Evolutionary conservation across 2,888 invertebrate species (phyloP).

Genomic region (Zaprionus bogoriensis): DNA sequence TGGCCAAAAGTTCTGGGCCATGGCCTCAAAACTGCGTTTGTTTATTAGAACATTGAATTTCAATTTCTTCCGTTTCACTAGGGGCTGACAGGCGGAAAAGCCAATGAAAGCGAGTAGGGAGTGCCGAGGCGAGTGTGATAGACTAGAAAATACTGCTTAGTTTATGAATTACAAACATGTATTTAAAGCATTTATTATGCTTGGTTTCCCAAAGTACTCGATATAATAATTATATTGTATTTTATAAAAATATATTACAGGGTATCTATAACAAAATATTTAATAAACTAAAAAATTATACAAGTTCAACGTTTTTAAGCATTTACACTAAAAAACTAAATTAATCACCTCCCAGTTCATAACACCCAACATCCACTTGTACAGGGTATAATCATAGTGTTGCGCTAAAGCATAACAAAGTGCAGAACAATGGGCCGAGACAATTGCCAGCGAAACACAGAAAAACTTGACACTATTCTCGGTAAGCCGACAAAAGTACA

Average conservation of each 20-base stretch:
- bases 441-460: slow-evolving; percentile 40
- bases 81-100: neutral
- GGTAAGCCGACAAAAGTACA: slow-evolving; percentile 28
- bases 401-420: slow-evolving; percentile 21
- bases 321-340: neutral
- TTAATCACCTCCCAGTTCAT: neutral
- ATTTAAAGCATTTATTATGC: neutral
- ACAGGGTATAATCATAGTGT: neutral
- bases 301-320: neutral
- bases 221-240: too few relatives aligned
- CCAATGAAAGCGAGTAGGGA: neutral
- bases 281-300: neutral
- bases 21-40: slow-evolving; percentile 41
- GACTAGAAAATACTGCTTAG: neutral
- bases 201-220: too few relatives aligned
- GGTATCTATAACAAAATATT: neutral
- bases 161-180: neutral
- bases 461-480: slow-evolving; percentile 65
- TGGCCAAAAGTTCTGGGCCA: slow-evolving; percentile 20
- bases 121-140: neutral
- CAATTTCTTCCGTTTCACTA: slow-evolving; percentile 43
- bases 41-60: slow-evolving; percentile 42
- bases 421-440: slow-evolving; percentile 32
- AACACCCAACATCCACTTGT: neutral
- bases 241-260: neutral